Percentiles rank a stretch among this genome's conserved stretches.
Evolutionary conservation across 2,113 vertebrate genomes (phyloP).

Genomic region (Psittacula cyanocephala): DNA sequence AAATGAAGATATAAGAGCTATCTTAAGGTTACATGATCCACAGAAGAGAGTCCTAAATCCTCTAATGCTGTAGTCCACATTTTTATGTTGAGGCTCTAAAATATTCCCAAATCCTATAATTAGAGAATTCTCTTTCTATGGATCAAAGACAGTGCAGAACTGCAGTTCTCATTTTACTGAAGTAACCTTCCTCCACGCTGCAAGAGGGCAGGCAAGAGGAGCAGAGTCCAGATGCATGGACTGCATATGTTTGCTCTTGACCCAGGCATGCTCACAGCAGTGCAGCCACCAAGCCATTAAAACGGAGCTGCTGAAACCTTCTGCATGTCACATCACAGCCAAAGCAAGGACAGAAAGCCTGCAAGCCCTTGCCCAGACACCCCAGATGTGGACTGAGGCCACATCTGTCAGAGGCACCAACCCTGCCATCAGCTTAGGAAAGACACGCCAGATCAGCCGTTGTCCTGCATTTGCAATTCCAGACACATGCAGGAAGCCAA

Average conservation of each 20-base stretch:
- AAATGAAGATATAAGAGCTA: background rate
- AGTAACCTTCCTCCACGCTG: background rate
- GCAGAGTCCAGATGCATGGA: background rate
- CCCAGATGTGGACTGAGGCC: background rate
- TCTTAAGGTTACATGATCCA: background rate
- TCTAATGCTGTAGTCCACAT: background rate
- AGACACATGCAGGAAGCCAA: background rate
- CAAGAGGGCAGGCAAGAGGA: background rate
- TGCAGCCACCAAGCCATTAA: background rate
- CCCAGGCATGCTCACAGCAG: background rate
- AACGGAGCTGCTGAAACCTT: background rate
- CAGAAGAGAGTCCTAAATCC: background rate
- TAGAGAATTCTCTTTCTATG: background rate
- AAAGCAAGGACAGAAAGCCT: background rate
- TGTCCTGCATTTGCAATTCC: background rate
- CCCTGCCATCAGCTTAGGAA: background rate
- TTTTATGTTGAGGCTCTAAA: background rate
- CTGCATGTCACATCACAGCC: background rate
- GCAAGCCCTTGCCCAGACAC: background rate
- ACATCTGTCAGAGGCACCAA: background rate
- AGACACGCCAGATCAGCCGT: background rate
- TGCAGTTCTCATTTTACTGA: background rate
- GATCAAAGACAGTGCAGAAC: background rate
- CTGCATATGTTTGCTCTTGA: background rate
- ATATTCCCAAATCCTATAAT: background rate